phyloP scores from a whole-genome alignment of 2,888 invertebrate genomes.

The Noctuana brunneofusca region DNA sequence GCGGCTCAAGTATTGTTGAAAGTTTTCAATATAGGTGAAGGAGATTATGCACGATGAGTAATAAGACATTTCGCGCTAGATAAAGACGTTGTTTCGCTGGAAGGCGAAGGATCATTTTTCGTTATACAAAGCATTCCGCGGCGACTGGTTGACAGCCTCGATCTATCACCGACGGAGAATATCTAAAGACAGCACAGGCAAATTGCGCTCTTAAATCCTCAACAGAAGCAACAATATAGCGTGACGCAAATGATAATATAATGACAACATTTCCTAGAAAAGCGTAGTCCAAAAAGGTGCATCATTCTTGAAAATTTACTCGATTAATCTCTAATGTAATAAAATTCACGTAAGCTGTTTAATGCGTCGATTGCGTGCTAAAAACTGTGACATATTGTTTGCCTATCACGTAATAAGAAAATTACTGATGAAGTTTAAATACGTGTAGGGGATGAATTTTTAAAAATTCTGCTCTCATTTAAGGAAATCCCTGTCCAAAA shows the following conservation, averaged over 20 bases:
- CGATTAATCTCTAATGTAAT: constrained; percentile 15
- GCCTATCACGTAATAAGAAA: background rate
- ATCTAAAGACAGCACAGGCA: constrained; percentile 34
- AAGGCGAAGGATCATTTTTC: constrained; percentile 61
- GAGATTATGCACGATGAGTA: constrained; percentile 47
- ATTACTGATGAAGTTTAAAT: background rate
- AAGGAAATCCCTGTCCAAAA: no score
- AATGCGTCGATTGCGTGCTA: constrained; percentile 4
- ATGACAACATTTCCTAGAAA: constrained; percentile 31
- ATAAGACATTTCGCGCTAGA: constrained; percentile 54
- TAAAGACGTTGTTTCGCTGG: constrained; percentile 56
- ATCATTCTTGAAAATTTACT: constrained; percentile 27
- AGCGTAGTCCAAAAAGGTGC: constrained; percentile 31
- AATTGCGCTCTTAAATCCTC: constrained; percentile 35
- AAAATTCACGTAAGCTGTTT: constrained; percentile 3
- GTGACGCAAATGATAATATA: constrained; percentile 14
- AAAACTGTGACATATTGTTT: background rate
- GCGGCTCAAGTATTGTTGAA: background rate
- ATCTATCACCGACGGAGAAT: constrained; percentile 54
- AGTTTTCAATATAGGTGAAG: constrained; percentile 20
- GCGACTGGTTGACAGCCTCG: constrained; percentile 55
- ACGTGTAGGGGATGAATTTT: background rate
- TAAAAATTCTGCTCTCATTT: background rate
- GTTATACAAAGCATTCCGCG: constrained; percentile 47
- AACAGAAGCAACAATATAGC: constrained; percentile 18